A percentile compares a stretch with the other conserved stretches of the same genome.
These are phyloP conservation scores for Tragelaphus buxtoni DNA, from an alignment of 2,113 vertebrate species.

Conservation along the genomic window DNA sequence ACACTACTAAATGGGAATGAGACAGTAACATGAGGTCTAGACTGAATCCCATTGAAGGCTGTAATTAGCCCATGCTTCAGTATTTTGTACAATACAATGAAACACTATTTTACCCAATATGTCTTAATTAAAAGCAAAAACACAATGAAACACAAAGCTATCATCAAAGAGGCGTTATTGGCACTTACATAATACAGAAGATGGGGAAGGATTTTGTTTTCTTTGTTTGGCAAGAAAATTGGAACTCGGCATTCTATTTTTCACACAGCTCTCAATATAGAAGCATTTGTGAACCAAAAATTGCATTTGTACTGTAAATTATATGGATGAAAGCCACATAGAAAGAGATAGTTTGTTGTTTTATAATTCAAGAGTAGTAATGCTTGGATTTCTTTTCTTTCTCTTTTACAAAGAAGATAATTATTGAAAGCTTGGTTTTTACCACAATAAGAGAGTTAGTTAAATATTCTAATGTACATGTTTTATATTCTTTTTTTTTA, in stretches of 20 bases:
- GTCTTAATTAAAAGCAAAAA: conserved; percentile 71
- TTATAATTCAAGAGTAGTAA: conserved; percentile 69
- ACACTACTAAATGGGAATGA: conserved; percentile 31
- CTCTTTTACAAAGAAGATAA: conserved; percentile 68
- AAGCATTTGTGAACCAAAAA: conserved; percentile 59
- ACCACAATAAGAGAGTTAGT: conserved; percentile 24
- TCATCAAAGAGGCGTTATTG: conserved; percentile 60
- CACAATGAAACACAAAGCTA: conserved; percentile 45
- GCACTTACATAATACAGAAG: conserved; percentile 51
- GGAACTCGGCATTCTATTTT: conserved; percentile 48
- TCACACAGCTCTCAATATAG: conserved; percentile 56
- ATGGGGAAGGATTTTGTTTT: conserved; percentile 56
- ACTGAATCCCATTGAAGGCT: conserved; percentile 54
- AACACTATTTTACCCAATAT: conserved; percentile 55
- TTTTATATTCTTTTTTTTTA: conserved; percentile 48
- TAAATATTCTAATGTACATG: conserved; percentile 53
- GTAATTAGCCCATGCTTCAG: conserved; percentile 37
- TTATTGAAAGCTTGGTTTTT: conserved; percentile 49
- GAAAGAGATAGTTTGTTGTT: conserved; percentile 67
- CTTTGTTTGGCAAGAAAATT: conserved; percentile 65
- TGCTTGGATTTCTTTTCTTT: conserved; percentile 47
- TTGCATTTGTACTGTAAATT: conserved; percentile 67
- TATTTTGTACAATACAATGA: conserved; percentile 62
- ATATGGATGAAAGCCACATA: conserved; percentile 56
- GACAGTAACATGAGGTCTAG: conserved; percentile 43